These are phyloP conservation scores for Brotogeris chrysoptera DNA, from an alignment of 2,797 vertebrate genomes.

Conservation along the genomic window DNA sequence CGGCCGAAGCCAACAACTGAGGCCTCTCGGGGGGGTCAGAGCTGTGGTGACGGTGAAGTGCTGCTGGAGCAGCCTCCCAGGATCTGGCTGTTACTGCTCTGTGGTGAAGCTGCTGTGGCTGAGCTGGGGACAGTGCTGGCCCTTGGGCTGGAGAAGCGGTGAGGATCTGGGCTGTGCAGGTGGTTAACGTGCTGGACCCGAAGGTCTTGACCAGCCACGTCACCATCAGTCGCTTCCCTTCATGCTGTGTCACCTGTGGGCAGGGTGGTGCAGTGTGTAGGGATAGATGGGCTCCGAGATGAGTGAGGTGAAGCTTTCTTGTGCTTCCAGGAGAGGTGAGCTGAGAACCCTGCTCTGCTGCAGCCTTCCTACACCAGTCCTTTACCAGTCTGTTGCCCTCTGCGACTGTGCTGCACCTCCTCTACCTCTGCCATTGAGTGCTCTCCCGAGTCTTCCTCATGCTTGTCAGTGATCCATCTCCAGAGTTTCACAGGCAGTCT, in stretches of 20 bases:
- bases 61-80: neutral
- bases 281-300: neutral
- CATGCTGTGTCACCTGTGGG: neutral
- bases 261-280: neutral
- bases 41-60: neutral
- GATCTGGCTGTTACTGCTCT: neutral
- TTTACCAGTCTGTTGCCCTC: neutral
- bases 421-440: neutral
- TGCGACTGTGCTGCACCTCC: accelerated
- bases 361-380: neutral
- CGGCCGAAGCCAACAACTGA: accelerated
- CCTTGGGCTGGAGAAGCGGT: neutral
- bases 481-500: neutral
- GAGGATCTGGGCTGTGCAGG: neutral
- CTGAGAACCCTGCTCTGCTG: neutral
- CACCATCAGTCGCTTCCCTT: neutral
- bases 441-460: neutral
- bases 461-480: neutral
- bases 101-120: neutral
- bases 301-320: neutral
- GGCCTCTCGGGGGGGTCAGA: neutral
- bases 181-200: accelerated
- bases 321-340: neutral
- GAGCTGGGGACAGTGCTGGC: neutral
- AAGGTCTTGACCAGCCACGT: neutral